These are phyloP conservation scores for Zaprionus capensis DNA, from an alignment of 1,140 invertebrate genomes.

Conservation along the genomic window DNA sequence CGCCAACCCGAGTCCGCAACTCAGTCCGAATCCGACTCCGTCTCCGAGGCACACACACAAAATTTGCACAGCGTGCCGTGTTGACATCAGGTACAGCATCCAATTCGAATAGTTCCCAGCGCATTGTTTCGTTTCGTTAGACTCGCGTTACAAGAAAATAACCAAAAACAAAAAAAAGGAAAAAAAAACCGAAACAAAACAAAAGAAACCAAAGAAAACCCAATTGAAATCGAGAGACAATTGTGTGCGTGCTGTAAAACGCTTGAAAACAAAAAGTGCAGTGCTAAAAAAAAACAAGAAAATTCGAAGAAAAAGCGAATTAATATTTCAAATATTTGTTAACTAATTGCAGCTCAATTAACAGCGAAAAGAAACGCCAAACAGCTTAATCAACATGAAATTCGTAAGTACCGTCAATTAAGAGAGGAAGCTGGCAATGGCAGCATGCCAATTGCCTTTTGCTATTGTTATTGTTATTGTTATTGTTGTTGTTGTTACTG, in stretches of 20 bases:
- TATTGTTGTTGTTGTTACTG: background rate
- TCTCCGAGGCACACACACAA: background rate
- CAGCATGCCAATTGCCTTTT: conserved; percentile 19
- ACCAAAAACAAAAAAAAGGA: conserved; percentile 25
- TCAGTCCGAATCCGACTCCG: conserved; percentile 12
- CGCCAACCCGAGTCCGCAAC: conserved; percentile 21
- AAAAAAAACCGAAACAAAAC: conserved; percentile 9
- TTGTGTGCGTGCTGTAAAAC: conserved; percentile 10
- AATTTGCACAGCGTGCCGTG: conserved; percentile 6
- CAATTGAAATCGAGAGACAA: conserved; percentile 8
- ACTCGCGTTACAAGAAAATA: conserved; percentile 32
- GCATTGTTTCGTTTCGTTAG: conserved; percentile 37
- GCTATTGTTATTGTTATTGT: background rate
- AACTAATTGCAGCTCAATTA: conserved; percentile 72
- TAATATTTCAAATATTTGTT: conserved; percentile 71
- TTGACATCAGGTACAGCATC: conserved; percentile 34
- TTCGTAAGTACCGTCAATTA: conserved; percentile 72
- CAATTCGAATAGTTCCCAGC: conserved; percentile 32
- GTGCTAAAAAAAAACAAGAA: conserved; percentile 54
- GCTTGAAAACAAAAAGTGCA: conserved; percentile 34
- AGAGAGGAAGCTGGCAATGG: conserved; percentile 3
- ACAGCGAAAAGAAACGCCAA: conserved; percentile 37
- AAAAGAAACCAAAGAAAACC: background rate
- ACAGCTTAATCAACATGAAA: conserved; percentile 75
- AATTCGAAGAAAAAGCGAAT: conserved; percentile 31